Percentiles rank a stretch among this genome's conserved stretches.
Evolutionary conservation across 2,888 invertebrate species (phyloP).

Genomic region (Eustalomyia histrio): DNA sequence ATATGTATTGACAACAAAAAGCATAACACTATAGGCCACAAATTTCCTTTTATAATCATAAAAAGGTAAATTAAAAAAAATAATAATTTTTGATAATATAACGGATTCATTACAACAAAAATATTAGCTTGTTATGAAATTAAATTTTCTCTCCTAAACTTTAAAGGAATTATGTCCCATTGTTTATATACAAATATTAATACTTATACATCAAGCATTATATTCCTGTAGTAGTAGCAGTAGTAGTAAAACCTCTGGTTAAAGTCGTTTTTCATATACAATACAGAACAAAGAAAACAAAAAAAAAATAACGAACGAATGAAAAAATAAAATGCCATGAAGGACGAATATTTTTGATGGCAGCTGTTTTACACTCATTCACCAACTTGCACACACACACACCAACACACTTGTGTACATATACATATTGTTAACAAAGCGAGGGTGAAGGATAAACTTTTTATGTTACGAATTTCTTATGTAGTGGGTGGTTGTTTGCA

Average conservation of each 20-base stretch:
- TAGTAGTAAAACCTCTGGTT: constrained; percentile 31
- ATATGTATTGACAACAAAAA: not conserved
- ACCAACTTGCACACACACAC: constrained; percentile 13
- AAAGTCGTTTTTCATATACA: constrained; percentile 60
- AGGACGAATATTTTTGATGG: constrained; percentile 66
- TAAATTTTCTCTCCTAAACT: no score
- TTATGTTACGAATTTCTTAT: constrained; percentile 15
- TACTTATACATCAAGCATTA: constrained; percentile 43
- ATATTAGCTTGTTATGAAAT: not conserved
- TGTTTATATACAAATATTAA: not conserved
- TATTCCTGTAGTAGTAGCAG: constrained; percentile 13
- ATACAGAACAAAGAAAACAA: constrained; percentile 44
- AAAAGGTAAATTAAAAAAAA: no score
- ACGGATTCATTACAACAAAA: no score
- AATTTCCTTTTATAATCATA: not conserved
- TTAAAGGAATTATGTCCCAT: not conserved
- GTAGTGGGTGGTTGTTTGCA: constrained; percentile 14
- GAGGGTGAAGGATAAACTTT: constrained; percentile 58
- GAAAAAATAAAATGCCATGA: constrained; percentile 57
- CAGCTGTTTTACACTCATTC: constrained; percentile 58
- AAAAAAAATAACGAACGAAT: constrained; percentile 15
- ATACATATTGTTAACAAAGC: constrained; percentile 35
- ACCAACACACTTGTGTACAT: not conserved
- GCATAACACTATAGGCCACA: not conserved
- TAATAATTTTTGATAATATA: no score